Evolutionary conservation across 2,113 vertebrate species (phyloP), one percentile per base, ranked within the genome.

Genomic region (Panthera uncia): DNA sequence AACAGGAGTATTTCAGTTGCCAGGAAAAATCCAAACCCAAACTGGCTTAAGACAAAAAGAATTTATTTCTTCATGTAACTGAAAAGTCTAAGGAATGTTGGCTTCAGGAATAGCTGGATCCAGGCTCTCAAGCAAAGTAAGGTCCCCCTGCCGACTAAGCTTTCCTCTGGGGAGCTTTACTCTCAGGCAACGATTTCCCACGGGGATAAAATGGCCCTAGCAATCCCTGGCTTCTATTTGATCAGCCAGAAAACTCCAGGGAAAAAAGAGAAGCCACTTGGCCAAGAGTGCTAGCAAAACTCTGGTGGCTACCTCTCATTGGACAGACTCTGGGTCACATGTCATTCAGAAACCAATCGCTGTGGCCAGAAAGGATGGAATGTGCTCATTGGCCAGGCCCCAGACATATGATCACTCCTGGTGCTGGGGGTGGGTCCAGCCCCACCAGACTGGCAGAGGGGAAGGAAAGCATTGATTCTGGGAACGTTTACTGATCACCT

Each of bases 21-120:
- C 83, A 65, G 36, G 65, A 41, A 84, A 79, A 88, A 92, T 57
- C 19, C 55, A 89, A 80, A 89, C 21, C 31, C 88, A 73, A 57
- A 79, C 29, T 55, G 14, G 33, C 76, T 79, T 79, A 18, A 79
- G 48, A 48, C 74, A 31, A 63, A 27, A 36, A 31, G 14, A 45
- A 55, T 23, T 2, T 36, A 9, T 63, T 69, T 2, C 63, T 69
- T 91, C 55, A 25, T 38, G 16, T 73, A 81, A 33, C 45, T 65
- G 90, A 65, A 80, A 90, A 89, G 33, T 50, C 27, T 55, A 74
- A 41, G 25, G 23, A 38, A 4, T 3, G n/a, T 57, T 31, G 19
- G 45, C 90, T 93, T 87, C 91, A 52, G 79, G 52, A 45, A 91
- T 18, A 57, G 81, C 66, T 91, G 90, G 66, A 91, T 55, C 68